These are phyloP conservation scores for Romanogobio albipinnatus DNA, from an alignment of 2,113 vertebrate genomes.

Conservation along the genomic window DNA sequence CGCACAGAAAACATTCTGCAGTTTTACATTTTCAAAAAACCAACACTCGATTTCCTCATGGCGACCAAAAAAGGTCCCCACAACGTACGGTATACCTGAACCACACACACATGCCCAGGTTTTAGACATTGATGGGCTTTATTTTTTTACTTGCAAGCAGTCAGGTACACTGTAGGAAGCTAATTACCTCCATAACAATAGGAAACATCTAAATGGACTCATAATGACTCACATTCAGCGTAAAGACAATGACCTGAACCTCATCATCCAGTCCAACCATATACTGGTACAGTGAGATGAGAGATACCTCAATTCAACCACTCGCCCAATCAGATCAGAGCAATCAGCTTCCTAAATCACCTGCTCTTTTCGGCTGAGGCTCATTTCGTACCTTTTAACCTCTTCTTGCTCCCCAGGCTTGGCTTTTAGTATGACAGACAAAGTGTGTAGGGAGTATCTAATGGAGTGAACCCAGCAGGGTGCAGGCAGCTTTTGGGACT, in stretches of 20 bases:
- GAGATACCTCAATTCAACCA: slow-evolving; percentile 33
- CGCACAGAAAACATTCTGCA: too few relatives aligned
- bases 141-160: slow-evolving; percentile 3
- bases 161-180: background rate
- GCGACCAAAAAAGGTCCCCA: too few relatives aligned
- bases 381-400: slow-evolving; percentile 72
- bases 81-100: too few relatives aligned
- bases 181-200: slow-evolving; percentile 21
- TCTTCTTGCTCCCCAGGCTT: slow-evolving; percentile 63
- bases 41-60: too few relatives aligned
- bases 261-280: background rate
- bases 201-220: slow-evolving; percentile 11
- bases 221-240: background rate
- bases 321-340: slow-evolving; percentile 59
- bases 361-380: slow-evolving; percentile 57
- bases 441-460: slow-evolving; percentile 70
- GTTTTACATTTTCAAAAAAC: too few relatives aligned
- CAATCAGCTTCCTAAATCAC: slow-evolving; percentile 63
- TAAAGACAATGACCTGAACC: slow-evolving; percentile 33
- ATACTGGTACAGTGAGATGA: background rate
- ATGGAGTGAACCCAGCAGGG: slow-evolving; percentile 75
- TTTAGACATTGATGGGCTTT: slow-evolving; percentile 1
- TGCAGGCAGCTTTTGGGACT: slow-evolving; percentile 60
- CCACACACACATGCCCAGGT: background rate
- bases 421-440: slow-evolving; percentile 73